Evolutionary conservation across 2,888 invertebrate genomes (phyloP), one percentile per base, ranked within the genome.

Genomic region (Plagodis dolabraria): DNA sequence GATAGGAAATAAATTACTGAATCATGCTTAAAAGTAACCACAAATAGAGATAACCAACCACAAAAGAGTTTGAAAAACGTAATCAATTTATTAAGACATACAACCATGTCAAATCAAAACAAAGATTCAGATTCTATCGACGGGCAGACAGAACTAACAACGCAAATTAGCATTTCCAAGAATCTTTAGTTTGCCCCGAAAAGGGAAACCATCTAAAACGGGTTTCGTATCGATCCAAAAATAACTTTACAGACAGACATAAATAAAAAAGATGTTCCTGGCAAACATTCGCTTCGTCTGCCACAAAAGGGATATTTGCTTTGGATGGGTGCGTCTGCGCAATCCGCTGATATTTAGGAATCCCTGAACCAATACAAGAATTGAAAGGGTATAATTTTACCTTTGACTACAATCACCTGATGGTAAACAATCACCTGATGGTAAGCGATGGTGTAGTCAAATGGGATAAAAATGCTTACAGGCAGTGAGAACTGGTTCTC

Each of bases 251-350:
- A 70, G 65, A 75, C 77, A 70, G 65, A 69, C 70, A 79, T 79
- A 79, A 79, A 79, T 74, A 69, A 77, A 77, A 43, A 79, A 66
- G 67, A 71, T 69, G 70, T 70, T 69, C 70, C 67, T 68, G 72
- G 68, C 79, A 79, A 80, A 79, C 76, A 83, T 64, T 67, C 71
- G 66, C 68, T 48, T 67, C 51, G 69, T 53, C 66, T 55, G 49
- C 51, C 62, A 57, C 56, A 58, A 71, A 76, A 70, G 74, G 75
- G 69, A 65, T 82, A 73, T 84, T 85, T 83, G 67, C 72, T 66
- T 71, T 72, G 61, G 63, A 51, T 47, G 40, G 57, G 59, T 57
- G 63, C 56, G 63, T 45, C 53, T 58, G 55, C 57, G 60, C 50
- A 43, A 49, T 44, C 53, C 47, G 34, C 7, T 42, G 51, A 44